phyloP scores from a whole-genome alignment of 2,888 invertebrate genomes.

The Theristus sp. region DNA sequence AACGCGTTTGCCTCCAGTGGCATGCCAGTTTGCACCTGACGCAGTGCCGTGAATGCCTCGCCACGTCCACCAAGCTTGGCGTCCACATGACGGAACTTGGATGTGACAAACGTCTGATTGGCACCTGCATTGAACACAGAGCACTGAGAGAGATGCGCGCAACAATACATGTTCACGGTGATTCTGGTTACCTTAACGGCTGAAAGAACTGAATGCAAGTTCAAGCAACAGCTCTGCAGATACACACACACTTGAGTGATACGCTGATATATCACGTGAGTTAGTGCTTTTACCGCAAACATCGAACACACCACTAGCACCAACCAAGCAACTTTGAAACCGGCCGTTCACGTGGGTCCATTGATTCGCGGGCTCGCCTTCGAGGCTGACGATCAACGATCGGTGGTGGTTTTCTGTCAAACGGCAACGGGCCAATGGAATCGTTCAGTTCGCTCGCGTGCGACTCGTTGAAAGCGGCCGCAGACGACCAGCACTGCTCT shows the following conservation, averaged over 20 bases:
- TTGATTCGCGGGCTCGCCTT: not conserved
- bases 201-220: not conserved
- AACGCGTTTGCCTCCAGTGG: conserved; percentile 20
- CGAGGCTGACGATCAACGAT: not conserved
- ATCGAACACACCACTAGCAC: no score
- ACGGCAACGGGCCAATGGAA: not conserved
- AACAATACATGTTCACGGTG: no score
- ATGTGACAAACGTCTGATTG: conserved; percentile 5
- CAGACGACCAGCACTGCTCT: no score
- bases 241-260: no score
- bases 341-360: not conserved
- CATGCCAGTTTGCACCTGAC: conserved; percentile 18
- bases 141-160: no score
- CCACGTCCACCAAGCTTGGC: conserved; percentile 10
- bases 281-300: no score
- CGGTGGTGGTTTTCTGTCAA: not conserved
- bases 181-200: not conserved
- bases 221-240: not conserved
- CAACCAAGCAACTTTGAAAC: not conserved
- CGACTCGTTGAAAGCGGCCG: no score
- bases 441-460: not conserved
- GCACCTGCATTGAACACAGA: not conserved
- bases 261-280: no score
- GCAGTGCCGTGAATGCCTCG: not conserved
- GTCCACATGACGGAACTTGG: conserved; percentile 21